Evolutionary conservation across 2,797 vertebrate species (phyloP), one percentile per base, ranked within the genome.

Genomic region (Dallia pectoralis): DNA sequence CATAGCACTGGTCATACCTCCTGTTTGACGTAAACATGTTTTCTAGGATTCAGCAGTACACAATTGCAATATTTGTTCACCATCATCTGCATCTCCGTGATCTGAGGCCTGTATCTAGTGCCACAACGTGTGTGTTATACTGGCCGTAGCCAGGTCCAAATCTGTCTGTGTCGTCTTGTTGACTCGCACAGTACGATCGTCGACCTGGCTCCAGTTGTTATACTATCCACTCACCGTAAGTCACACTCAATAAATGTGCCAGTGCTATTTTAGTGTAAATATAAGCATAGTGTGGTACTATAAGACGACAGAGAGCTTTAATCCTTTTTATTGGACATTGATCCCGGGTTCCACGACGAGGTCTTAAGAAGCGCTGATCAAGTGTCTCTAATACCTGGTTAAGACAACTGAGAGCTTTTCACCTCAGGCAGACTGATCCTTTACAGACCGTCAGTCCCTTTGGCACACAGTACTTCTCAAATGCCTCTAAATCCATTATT

Each of bases 271-370:
- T 11, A 44, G 5, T 44, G 8, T 44, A 44, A 44, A 44, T 0
- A 44, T 0, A 11, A 44, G 40, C 9, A 70, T 49, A 70, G 76
- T 25, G 79, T 70, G 4, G 4, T 68, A 6, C 67, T 87, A 76
- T 74, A 77, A 87, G 79, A 86, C 48, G 83, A 83, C 87, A 83
- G 87, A 86, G 84, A 87, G 82, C 56, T 79, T 81, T 74, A 30
- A 30, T 33, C 79, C 85, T 82, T 86, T 87, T 89, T 86, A 87
- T 87, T 70, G 27, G 78, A 79, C 84, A 89, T 90, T 84, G 90
- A 91, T 90, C 84, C 84, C 79, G 87, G 87, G 88, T 88, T 87
- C 85, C 80, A 83, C 85, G 87, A 88, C 86, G 85, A 87, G 89
- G 87, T 85, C 84, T 89, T 87, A 88, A 87, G 86, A 85, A 73